phyloP scores from a whole-genome alignment of 2,888 invertebrate species.

The Caenorhabditis sinica region DNA sequence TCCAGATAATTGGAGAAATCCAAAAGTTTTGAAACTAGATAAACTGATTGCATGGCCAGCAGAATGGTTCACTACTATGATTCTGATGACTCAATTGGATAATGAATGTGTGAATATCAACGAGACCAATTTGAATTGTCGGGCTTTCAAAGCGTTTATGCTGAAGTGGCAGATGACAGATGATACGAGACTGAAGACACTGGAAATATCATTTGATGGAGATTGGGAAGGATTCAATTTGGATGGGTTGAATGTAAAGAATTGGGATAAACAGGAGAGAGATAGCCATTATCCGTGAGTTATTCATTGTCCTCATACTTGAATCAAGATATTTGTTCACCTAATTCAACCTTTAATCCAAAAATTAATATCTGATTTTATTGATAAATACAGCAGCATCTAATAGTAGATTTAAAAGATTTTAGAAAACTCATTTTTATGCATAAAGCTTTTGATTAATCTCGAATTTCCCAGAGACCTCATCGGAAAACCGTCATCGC shows the following conservation, averaged over 20 bases:
- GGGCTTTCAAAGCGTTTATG: slow-evolving; percentile 47
- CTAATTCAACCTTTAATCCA: no score
- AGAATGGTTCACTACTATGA: slow-evolving; percentile 41
- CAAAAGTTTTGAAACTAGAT: slow-evolving; percentile 20
- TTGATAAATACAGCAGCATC: no score
- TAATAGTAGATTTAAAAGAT: background rate
- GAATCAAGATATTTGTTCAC: background rate
- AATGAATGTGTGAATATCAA: slow-evolving; percentile 33
- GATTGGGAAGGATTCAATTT: slow-evolving; percentile 31
- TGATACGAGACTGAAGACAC: slow-evolving; percentile 26
- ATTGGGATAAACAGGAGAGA: slow-evolving; percentile 31
- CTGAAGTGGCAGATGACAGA: slow-evolving; percentile 29
- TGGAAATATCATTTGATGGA: slow-evolving; percentile 54
- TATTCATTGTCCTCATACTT: background rate
- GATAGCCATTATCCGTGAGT: slow-evolving; percentile 57
- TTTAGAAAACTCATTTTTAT: background rate
- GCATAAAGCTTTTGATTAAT: background rate
- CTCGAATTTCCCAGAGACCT: slow-evolving; percentile 23
- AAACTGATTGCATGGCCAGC: slow-evolving; percentile 43
- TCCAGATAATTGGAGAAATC: slow-evolving; percentile 48
- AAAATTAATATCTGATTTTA: no score
- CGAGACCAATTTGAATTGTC: slow-evolving; percentile 45
- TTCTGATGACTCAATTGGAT: slow-evolving; percentile 22
- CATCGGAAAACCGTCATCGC: background rate
- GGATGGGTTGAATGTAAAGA: slow-evolving; percentile 31